phyloP scores from a whole-genome alignment of 2,797 vertebrate species.

The Alosa sapidissima region DNA sequence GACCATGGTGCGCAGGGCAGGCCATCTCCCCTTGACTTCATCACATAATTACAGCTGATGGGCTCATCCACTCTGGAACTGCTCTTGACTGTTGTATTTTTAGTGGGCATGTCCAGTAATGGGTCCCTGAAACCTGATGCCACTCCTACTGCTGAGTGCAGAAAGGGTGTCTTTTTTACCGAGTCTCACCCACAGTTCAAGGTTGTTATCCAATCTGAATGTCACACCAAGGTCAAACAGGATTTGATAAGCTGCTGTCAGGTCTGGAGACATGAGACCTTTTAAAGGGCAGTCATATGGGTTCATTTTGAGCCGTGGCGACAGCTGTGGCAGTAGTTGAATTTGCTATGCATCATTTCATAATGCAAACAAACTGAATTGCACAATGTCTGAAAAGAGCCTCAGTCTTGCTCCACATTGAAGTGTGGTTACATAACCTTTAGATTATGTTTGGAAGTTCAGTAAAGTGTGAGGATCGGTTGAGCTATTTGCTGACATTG shows the following conservation, averaged over 20 bases:
- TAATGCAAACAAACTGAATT: conserved; percentile 6
- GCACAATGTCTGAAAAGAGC: neutral
- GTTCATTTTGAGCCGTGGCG: conserved; percentile 34
- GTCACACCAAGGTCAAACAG: conserved; percentile 51
- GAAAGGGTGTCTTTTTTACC: conserved; percentile 39
- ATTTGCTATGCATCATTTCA: neutral
- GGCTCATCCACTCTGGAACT: conserved; percentile 38
- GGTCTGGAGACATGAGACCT: conserved; percentile 37
- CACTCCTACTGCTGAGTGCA: conserved; percentile 46
- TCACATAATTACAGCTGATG: conserved; percentile 44
- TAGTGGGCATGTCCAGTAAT: conserved; percentile 50
- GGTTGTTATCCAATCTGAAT: conserved; percentile 53
- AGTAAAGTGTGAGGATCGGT: neutral
- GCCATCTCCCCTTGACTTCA: conserved; percentile 33
- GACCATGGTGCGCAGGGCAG: neutral
- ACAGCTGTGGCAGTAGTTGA: neutral
- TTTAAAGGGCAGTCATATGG: conserved; percentile 37
- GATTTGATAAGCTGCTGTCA: conserved; percentile 47
- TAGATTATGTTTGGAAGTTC: neutral
- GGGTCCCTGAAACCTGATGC: conserved; percentile 47
- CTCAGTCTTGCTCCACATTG: conserved; percentile 2
- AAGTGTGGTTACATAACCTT: neutral
- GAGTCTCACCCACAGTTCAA: conserved; percentile 52
- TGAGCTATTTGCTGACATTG: neutral
- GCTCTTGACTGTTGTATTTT: conserved; percentile 51